Conservation (phyloP, 2,888 invertebrate species). For the Athalia cordata region DNA sequence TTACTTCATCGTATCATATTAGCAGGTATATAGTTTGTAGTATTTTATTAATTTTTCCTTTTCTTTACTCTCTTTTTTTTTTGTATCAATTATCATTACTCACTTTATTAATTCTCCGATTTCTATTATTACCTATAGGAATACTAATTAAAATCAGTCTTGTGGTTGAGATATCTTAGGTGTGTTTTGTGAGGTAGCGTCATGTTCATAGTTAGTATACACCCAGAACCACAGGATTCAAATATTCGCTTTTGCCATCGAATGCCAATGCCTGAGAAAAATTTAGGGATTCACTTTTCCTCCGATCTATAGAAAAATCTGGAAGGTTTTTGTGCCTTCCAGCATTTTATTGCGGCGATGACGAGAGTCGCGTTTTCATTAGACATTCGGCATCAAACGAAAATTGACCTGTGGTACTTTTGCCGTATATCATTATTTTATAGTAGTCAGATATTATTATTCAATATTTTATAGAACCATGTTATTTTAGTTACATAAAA, state of each 20-base stretch:
- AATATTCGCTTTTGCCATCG: slow-evolving; percentile 10
- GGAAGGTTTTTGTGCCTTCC: neutral
- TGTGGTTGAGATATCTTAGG: slow-evolving; percentile 73
- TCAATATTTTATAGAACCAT: slow-evolving; percentile 43
- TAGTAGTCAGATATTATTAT: slow-evolving; percentile 42
- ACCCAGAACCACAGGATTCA: slow-evolving; percentile 34
- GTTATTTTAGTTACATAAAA: slow-evolving; percentile 59
- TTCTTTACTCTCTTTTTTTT: slow-evolving; percentile 23
- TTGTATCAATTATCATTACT: slow-evolving; percentile 46
- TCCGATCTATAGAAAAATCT: neutral
- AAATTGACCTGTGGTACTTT: slow-evolving; percentile 28
- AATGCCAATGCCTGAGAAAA: neutral
- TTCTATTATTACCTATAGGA: slow-evolving; percentile 65
- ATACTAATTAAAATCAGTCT: slow-evolving; percentile 74
- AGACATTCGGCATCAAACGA: neutral
- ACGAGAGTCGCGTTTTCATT: too few species aligned
- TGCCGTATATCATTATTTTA: slow-evolving; percentile 47
- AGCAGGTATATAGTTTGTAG: too few species aligned
- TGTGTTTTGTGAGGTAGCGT: slow-evolving; percentile 72
- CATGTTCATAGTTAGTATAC: slow-evolving; percentile 66
- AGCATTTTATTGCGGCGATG: neutral
- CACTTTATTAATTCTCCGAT: slow-evolving; percentile 50
- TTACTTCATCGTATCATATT: slow-evolving; percentile 45
- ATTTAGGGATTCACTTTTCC: too few species aligned
- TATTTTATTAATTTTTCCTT: neutral